Evolutionary conservation across 2,888 invertebrate genomes (phyloP).

Genomic region (Stenurella melanura): DNA sequence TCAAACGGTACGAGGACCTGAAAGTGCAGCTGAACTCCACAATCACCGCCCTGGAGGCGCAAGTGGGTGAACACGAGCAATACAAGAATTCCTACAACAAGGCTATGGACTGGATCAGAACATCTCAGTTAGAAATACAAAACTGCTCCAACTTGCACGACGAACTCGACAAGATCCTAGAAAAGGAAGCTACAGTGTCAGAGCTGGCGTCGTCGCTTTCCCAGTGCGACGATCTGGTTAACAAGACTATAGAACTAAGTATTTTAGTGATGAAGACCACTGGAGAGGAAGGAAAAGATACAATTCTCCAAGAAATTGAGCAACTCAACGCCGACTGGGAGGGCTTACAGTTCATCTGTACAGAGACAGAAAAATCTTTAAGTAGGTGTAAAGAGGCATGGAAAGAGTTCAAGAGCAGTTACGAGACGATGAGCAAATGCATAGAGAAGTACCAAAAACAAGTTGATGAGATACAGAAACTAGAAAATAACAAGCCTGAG

Average conservation of each 20-base stretch:
- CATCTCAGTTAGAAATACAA: slow-evolving; percentile 87
- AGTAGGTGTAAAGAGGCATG: slow-evolving; percentile 87
- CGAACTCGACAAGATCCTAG: slow-evolving; percentile 85
- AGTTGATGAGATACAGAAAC: slow-evolving; percentile 78
- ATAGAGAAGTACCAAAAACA: slow-evolving; percentile 82
- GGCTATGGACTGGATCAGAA: slow-evolving; percentile 90
- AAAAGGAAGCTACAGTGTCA: slow-evolving; percentile 84
- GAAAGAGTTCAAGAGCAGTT: slow-evolving; percentile 86
- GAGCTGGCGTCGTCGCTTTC: slow-evolving; percentile 81
- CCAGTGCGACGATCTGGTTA: slow-evolving; percentile 84
- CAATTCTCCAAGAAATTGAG: slow-evolving; percentile 86
- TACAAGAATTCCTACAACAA: slow-evolving; percentile 89
- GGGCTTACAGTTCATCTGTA: slow-evolving; percentile 83
- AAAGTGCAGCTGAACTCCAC: slow-evolving; percentile 80
- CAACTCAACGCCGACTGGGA: slow-evolving; percentile 90
- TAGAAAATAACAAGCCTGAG: slow-evolving; percentile 85
- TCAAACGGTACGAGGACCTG: slow-evolving; percentile 83
- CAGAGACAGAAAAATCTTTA: slow-evolving; percentile 84
- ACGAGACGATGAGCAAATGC: slow-evolving; percentile 84
- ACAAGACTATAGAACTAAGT: slow-evolving; percentile 84
- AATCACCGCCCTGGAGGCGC: slow-evolving; percentile 84
- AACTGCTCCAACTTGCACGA: slow-evolving; percentile 92
- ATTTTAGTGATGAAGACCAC: slow-evolving; percentile 85
- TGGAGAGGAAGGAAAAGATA: slow-evolving; percentile 88
- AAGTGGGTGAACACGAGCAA: slow-evolving; percentile 90